Evolutionary conservation across 2,888 invertebrate species (phyloP).

Genomic region (Galeopsomyia nigrocyanea): DNA sequence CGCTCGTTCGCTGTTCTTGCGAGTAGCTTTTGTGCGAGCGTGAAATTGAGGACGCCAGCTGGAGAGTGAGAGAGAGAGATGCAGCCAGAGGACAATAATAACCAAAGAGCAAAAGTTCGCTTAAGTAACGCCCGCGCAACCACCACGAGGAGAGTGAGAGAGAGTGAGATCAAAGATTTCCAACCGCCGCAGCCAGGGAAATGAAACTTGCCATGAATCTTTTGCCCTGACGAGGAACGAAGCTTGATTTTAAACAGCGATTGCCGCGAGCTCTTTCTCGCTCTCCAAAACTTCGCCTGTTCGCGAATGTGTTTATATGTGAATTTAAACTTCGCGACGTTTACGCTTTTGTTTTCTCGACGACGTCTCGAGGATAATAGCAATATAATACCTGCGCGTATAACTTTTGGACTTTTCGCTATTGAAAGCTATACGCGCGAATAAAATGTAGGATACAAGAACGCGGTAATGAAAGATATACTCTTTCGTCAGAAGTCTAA

Average conservation of each 20-base stretch:
- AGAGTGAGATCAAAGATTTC: conserved; percentile 38
- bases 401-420: too few species aligned
- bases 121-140: neutral
- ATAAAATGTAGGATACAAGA: too few species aligned
- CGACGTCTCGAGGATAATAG: neutral
- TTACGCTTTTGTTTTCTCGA: conserved; percentile 23
- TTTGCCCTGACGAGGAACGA: conserved; percentile 35
- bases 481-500: too few species aligned
- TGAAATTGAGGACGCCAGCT: neutral
- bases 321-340: conserved; percentile 34
- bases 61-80: neutral
- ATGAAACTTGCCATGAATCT: conserved; percentile 46
- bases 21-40: conserved; percentile 8
- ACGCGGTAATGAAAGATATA: too few species aligned
- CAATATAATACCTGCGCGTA: conserved; percentile 12
- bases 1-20: conserved; percentile 15
- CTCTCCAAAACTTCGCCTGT: conserved; percentile 29
- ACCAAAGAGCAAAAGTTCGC: conserved; percentile 30
- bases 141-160: neutral
- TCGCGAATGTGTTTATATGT: conserved; percentile 31
- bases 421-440: too few species aligned
- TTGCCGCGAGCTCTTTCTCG: conserved; percentile 11
- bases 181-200: conserved; percentile 4
- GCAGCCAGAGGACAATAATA: conserved; percentile 16
- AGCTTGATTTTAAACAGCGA: conserved; percentile 35